phyloP scores from a whole-genome alignment of 1,140 invertebrate species.

The Heliconius congener region DNA sequence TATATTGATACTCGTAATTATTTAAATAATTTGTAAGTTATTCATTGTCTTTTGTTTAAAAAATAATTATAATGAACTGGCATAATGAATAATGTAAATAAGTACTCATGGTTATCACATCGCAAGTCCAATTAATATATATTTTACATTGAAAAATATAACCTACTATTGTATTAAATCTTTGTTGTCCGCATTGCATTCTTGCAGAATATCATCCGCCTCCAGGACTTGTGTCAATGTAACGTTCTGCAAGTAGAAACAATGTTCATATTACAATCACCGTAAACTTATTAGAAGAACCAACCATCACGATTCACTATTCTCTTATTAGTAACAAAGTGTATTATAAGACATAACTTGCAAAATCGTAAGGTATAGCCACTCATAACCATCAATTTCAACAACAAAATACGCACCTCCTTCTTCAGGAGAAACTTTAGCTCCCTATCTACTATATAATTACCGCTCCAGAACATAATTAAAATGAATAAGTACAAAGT shows the following conservation, averaged over 20 bases:
- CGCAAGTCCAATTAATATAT: not conserved
- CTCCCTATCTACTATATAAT: conserved; percentile 68
- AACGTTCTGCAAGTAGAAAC: conserved; percentile 87
- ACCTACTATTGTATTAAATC: conserved; percentile 96
- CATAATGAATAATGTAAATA: not conserved
- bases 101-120: not conserved
- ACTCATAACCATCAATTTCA: conserved; percentile 72
- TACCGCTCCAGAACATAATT: conserved; percentile 78
- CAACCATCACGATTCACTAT: not conserved
- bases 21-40: not conserved
- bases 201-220: conserved; percentile 96
- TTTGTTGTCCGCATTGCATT: conserved; percentile 96
- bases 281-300: not conserved
- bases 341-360: not conserved
- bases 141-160: not conserved
- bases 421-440: conserved; percentile 72
- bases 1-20: conserved; percentile 12
- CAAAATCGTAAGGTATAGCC: conserved; percentile 25
- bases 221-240: conserved; percentile 94
- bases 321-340: not conserved
- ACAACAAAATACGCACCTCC: conserved; percentile 72
- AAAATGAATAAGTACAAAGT: conserved; percentile 70
- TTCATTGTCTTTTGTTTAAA: not conserved
- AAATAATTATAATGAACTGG: not conserved
- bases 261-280: conserved; percentile 11